Percentiles rank a stretch among this genome's conserved stretches.
These are phyloP conservation scores for Benitochromis conjunctus DNA, from an alignment of 2,113 vertebrate genomes.

Conservation along the genomic window DNA sequence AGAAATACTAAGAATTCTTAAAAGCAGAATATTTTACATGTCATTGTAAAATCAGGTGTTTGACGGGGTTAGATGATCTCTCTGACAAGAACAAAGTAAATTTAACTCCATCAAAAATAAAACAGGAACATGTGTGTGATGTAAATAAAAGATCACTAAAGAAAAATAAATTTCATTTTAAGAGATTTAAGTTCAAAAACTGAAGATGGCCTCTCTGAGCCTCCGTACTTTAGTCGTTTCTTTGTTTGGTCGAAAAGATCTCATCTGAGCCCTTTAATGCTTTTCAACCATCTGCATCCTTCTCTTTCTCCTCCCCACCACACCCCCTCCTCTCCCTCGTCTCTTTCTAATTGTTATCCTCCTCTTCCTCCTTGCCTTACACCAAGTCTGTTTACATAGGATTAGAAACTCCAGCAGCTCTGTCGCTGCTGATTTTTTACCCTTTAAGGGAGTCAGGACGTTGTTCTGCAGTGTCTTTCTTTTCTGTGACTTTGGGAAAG, in stretches of 20 bases:
- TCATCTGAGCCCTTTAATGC: slow-evolving; percentile 20
- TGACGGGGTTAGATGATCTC: background rate
- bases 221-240: background rate
- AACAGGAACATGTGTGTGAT: background rate
- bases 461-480: background rate
- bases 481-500: background rate
- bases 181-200: background rate
- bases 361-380: slow-evolving; percentile 46
- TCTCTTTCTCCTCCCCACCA: background rate
- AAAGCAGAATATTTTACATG: background rate
- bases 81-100: background rate
- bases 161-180: background rate
- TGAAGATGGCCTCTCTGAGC: background rate
- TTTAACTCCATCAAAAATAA: background rate
- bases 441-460: slow-evolving; percentile 32
- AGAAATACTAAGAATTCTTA: background rate
- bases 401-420: slow-evolving; percentile 19
- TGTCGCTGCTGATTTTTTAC: slow-evolving; percentile 22
- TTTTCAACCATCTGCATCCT: slow-evolving; percentile 13
- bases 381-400: slow-evolving; percentile 42
- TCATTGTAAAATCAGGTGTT: background rate
- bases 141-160: background rate
- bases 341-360: background rate
- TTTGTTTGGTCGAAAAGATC: background rate
- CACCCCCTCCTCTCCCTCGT: background rate